Evolutionary conservation across 2,113 vertebrate genomes (phyloP).

Genomic region (Aspiorhynchus laticeps): DNA sequence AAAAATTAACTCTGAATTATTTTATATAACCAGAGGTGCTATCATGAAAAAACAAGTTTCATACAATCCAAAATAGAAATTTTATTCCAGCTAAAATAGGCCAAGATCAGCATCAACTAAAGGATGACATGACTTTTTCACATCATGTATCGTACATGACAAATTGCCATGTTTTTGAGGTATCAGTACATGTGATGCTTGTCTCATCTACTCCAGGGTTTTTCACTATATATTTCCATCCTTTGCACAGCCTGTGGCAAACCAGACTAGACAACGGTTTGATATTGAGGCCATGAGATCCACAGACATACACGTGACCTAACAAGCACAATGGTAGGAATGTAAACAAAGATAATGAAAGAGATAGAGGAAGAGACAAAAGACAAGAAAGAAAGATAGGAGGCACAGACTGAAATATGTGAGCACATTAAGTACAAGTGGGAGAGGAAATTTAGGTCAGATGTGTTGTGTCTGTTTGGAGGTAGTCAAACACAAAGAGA

Average conservation of each 20-base stretch:
- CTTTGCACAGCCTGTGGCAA: neutral
- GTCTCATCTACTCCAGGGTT: neutral
- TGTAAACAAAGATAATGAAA: conserved; percentile 25
- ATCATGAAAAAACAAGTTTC: neutral
- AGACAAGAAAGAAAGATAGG: neutral
- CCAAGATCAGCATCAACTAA: neutral
- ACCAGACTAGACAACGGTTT: conserved; percentile 7
- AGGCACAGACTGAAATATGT: neutral
- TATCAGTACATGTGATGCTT: neutral
- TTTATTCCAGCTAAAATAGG: neutral
- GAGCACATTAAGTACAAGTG: neutral
- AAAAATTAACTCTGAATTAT: no score
- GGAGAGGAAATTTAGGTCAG: neutral
- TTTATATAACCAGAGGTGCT: neutral
- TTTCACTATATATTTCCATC: neutral
- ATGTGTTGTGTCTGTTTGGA: conserved; percentile 54
- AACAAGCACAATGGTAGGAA: conserved; percentile 23
- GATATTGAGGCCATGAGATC: neutral
- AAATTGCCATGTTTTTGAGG: neutral
- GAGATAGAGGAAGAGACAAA: neutral
- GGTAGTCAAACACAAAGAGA: conserved; percentile 19
- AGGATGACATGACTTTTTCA: neutral
- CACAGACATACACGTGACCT: neutral
- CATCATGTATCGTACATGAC: neutral
- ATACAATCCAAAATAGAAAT: neutral